These are phyloP conservation scores for Xerus inauris DNA, from an alignment of 2,113 vertebrate species.

Conservation along the genomic window DNA sequence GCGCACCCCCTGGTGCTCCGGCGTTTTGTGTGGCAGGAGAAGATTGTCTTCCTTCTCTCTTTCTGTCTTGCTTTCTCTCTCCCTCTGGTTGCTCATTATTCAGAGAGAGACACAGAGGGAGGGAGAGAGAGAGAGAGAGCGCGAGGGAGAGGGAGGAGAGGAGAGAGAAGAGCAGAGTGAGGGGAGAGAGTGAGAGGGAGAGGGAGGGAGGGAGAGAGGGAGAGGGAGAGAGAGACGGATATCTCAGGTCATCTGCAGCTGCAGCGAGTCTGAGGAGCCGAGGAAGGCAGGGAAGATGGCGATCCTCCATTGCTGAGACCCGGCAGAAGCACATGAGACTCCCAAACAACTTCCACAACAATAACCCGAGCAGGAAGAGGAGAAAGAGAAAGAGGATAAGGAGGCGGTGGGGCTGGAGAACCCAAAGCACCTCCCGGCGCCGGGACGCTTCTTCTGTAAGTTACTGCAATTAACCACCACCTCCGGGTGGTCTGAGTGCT, in stretches of 20 bases:
- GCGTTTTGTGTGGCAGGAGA: constrained; percentile 94
- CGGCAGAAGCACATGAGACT: constrained; percentile 96
- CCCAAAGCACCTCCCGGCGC: constrained; percentile 86
- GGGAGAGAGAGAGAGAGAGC: constrained; percentile 87
- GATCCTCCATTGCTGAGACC: constrained; percentile 98
- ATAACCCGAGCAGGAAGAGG: constrained; percentile 88
- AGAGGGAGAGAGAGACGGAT: constrained; percentile 97
- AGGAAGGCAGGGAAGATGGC: constrained; percentile 98
- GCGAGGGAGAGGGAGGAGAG: constrained; percentile 91
- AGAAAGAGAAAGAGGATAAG: constrained; percentile 84
- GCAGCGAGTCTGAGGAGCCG: constrained; percentile 92
- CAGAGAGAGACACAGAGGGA: constrained; percentile 95
- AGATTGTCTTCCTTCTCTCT: constrained; percentile 99
- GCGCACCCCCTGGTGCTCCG: constrained; percentile 99
- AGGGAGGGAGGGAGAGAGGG: constrained; percentile 90
- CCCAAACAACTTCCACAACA: constrained; percentile 93
- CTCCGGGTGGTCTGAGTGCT: constrained; percentile 84
- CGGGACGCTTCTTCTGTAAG: constrained; percentile 89
- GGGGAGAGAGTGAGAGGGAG: constrained; percentile 88
- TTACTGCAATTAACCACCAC: constrained; percentile 86
- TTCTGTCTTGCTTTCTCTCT: constrained; percentile 92
- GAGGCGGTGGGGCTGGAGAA: constrained; percentile 86
- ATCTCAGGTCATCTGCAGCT: constrained; percentile 99
- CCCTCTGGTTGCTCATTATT: constrained; percentile 99
- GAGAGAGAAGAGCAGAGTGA: constrained; percentile 93